Evolutionary conservation across 2,797 vertebrate species (phyloP).

Genomic region (Anguilla marmorata): DNA sequence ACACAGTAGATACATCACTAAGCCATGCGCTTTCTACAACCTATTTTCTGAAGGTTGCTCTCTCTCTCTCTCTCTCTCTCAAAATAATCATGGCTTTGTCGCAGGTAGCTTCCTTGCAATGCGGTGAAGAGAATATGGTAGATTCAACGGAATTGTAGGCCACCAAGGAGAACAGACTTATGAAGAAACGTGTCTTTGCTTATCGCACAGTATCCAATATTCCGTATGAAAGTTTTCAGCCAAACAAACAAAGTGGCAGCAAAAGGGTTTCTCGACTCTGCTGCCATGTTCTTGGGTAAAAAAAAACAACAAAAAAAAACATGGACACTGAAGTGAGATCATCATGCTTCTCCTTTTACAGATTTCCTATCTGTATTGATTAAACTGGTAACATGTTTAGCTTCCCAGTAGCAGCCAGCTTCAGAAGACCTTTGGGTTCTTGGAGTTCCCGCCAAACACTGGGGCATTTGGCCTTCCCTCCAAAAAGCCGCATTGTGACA

Average conservation of each 20-base stretch:
- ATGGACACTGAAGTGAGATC: background rate
- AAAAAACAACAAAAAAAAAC: background rate
- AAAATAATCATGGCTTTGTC: background rate
- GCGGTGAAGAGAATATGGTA: background rate
- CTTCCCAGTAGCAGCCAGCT: background rate
- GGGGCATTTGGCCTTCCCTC: conserved; percentile 18
- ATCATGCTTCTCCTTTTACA: background rate
- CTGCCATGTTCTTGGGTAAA: background rate
- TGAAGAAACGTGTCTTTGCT: background rate
- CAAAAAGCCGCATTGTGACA: background rate
- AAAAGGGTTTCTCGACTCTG: background rate
- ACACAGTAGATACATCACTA: background rate
- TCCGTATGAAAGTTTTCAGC: background rate
- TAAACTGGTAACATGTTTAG: background rate
- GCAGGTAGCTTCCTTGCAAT: background rate
- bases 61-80: background rate
- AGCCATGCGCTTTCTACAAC: conserved; percentile 1
- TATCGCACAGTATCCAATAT: conserved; percentile 16
- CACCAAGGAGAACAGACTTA: background rate
- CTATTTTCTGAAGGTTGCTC: background rate
- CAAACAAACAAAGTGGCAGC: background rate
- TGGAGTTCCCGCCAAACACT: background rate
- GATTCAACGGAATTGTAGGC: background rate
- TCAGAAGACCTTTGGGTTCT: background rate
- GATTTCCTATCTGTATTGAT: background rate